Evolutionary conservation across 1,140 invertebrate species (phyloP).

Genomic region (Reticulitermes speratus): DNA sequence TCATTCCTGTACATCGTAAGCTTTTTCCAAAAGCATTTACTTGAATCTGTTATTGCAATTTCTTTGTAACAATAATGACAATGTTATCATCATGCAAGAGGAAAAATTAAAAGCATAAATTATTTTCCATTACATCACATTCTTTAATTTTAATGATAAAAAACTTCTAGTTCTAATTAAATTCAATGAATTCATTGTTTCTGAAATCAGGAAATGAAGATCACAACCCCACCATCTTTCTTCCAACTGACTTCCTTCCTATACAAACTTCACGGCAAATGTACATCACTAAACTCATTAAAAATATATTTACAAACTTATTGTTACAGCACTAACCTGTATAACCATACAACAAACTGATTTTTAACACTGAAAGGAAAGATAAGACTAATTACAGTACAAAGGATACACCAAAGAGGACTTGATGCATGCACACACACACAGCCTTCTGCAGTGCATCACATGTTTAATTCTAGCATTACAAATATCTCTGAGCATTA

Average conservation of each 20-base stretch:
- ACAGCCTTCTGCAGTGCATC: background rate
- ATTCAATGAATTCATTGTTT: background rate
- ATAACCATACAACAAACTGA: background rate
- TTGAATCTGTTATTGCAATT: slow-evolving; percentile 25
- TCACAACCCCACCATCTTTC: slow-evolving; percentile 3
- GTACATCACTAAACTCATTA: slow-evolving; percentile 1
- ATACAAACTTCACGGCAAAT: background rate
- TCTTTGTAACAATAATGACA: slow-evolving; percentile 4
- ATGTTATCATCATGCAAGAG: slow-evolving; percentile 5
- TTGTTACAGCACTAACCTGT: background rate
- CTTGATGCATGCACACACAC: background rate
- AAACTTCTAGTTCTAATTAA: background rate
- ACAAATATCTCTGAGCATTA: background rate
- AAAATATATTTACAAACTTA: slow-evolving; percentile 16
- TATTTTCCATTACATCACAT: background rate
- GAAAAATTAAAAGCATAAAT: background rate
- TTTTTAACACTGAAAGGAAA: background rate
- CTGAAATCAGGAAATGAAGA: background rate
- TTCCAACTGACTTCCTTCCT: slow-evolving; percentile 4
- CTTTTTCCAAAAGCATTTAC: slow-evolving; percentile 21
- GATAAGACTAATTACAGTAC: background rate
- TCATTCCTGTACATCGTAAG: background rate
- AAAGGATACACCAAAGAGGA: background rate
- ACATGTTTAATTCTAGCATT: background rate
- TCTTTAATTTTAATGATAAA: slow-evolving; percentile 1